phyloP scores from a whole-genome alignment of 2,888 invertebrate genomes.

The Agriopis leucophaearia region DNA sequence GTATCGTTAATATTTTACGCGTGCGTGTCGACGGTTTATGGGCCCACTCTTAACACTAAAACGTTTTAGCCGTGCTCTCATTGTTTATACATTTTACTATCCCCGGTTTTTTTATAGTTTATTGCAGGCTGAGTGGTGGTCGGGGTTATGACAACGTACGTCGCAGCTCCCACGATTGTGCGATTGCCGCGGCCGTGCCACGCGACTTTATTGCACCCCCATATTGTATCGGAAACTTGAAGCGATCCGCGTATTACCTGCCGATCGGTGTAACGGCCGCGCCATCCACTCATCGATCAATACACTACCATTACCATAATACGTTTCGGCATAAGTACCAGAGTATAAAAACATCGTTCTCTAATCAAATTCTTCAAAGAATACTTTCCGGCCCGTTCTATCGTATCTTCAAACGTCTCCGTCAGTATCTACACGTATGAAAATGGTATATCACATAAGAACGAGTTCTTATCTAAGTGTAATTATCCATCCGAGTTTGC shows the following conservation, averaged over 20 bases:
- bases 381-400: constrained; percentile 32
- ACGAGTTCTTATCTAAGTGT: constrained; percentile 80
- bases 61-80: constrained; percentile 84
- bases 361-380: constrained; percentile 38
- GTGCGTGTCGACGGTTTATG: constrained; percentile 86
- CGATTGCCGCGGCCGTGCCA: constrained; percentile 74
- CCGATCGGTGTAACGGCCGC: constrained; percentile 44
- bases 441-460: constrained; percentile 63
- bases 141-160: constrained; percentile 73
- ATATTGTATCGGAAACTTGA: constrained; percentile 63
- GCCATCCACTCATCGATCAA: constrained; percentile 33
- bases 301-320: constrained; percentile 30
- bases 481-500: constrained; percentile 84
- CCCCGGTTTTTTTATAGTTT: constrained; percentile 81
- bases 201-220: constrained; percentile 74
- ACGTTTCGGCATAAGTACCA: constrained; percentile 8
- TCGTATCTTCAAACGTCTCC: constrained; percentile 45
- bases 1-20: constrained; percentile 86
- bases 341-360: constrained; percentile 28
- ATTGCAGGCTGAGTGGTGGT: constrained; percentile 76
- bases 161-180: constrained; percentile 65
- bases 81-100: constrained; percentile 86
- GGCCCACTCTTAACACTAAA: constrained; percentile 85
- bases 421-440: constrained; percentile 40
- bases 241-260: constrained; percentile 58